Evolutionary conservation across 2,797 vertebrate species (phyloP).

Genomic region (Apogon talboti): DNA sequence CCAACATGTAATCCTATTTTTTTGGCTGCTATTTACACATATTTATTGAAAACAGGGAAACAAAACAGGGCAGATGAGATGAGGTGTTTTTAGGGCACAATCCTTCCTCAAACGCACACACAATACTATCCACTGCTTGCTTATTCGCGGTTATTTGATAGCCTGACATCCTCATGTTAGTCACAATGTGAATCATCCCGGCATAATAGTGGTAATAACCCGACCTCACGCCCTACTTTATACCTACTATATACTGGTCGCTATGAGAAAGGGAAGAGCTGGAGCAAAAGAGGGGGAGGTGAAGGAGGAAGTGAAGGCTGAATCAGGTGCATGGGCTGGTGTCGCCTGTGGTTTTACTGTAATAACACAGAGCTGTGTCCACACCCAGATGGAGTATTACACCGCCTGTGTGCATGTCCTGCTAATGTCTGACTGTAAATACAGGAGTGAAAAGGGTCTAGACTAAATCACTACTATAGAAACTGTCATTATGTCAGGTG

Average conservation of each 20-base stretch:
- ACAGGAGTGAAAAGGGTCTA: conserved; percentile 4
- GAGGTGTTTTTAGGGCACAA: conserved; percentile 13
- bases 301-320: conserved; percentile 40
- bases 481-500: conserved; percentile 13
- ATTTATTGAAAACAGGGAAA: conserved; percentile 1
- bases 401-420: not conserved
- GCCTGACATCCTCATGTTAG: conserved; percentile 15
- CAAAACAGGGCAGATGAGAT: conserved; percentile 25
- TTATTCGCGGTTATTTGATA: conserved; percentile 50
- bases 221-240: conserved; percentile 23
- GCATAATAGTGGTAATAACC: conserved; percentile 26
- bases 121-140: conserved; percentile 20
- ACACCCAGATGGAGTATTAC: conserved; percentile 29
- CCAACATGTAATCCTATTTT: conserved; percentile 47
- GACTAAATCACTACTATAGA: conserved; percentile 25
- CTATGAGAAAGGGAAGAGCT: conserved; percentile 20
- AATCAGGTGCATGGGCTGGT: conserved; percentile 35
- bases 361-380: conserved; percentile 56
- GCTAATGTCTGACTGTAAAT: conserved; percentile 3
- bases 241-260: conserved; percentile 42
- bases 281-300: conserved; percentile 9
- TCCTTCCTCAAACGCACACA: not conserved
- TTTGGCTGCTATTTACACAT: conserved; percentile 13
- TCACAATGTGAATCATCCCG: conserved; percentile 16
- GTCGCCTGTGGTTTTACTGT: conserved; percentile 44